Evolutionary conservation across 2,797 vertebrate genomes (phyloP).

Genomic region (Sebastes jordani): DNA sequence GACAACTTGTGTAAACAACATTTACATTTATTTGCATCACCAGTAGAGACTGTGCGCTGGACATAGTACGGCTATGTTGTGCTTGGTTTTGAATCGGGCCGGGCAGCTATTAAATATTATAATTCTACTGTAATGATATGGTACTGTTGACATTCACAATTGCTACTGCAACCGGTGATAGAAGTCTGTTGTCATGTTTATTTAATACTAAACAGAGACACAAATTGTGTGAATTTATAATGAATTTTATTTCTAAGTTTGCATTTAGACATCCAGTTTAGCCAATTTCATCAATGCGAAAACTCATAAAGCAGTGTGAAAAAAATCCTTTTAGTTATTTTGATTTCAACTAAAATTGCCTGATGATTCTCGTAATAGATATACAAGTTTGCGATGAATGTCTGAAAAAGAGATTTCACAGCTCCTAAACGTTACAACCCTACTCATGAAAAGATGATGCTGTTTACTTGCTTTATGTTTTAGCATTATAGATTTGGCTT

Average conservation of each 20-base stretch:
- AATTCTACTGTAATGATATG: too few relatives aligned
- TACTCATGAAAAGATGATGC: not conserved
- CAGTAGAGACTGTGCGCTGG: not conserved
- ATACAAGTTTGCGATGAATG: not conserved
- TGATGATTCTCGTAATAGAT: not conserved
- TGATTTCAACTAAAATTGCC: too few relatives aligned
- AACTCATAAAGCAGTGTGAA: not conserved
- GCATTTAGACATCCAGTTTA: not conserved
- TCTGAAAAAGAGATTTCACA: not conserved
- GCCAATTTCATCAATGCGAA: not conserved
- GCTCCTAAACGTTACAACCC: not conserved
- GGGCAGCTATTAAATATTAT: too few relatives aligned
- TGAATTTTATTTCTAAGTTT: too few relatives aligned
- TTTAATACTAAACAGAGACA: too few relatives aligned
- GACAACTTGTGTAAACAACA: not conserved
- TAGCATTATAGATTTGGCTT: not conserved
- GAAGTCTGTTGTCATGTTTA: too few relatives aligned
- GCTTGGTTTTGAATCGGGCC: too few relatives aligned
- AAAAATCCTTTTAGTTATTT: too few relatives aligned
- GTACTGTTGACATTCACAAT: too few relatives aligned
- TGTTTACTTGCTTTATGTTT: not conserved
- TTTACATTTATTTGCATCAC: slow-evolving; percentile 46
- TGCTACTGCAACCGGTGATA: too few relatives aligned
- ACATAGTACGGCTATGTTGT: not conserved
- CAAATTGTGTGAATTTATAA: too few relatives aligned